Evolutionary conservation across 37 sponge, comb jelly and placozoan genomes (phyloP), one percentile per base, ranked within the genome.

Genomic region (Halichondria panicea): DNA sequence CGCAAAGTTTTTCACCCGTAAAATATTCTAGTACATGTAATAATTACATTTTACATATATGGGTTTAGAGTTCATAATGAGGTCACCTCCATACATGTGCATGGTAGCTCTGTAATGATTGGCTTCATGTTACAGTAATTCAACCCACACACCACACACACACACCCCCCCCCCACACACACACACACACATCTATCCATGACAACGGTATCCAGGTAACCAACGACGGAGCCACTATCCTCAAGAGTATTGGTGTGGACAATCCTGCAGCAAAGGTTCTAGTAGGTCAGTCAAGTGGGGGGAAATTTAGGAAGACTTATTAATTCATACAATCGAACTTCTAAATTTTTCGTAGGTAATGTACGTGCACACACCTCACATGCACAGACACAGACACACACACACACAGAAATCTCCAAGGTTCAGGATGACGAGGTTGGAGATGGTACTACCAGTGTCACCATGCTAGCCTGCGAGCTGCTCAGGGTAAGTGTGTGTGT

Each of bases 371-470:
- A n/a, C n/a, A n/a, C n/a, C n/a, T n/a, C n/a, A n/a, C n/a, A n/a
- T n/a, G n/a, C n/a, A n/a, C n/a, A n/a, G n/a, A n/a, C n/a, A n/a
- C n/a, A n/a, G n/a, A n/a, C n/a, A n/a, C n/a, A n/a, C n/a, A n/a
- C n/a, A n/a, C n/a, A n/a, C n/a, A 35, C 68, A 82, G 96, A 98
- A 70, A 93, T 98, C 40, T 90, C 91, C 50, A 82, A 82, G 75
- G 99, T 98, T 11, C 99, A 98, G 72, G 99, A 98, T 78, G 93
- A 89, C 68, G 93, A 95, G 58, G 99, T 98, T 0, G 99, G 99
- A 4, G 99, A 98, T 82, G 99, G 99, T 1, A 98, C 99, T 1
- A 98, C 99, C 24, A 89, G 91, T 79, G 99, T 98, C n/a, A 78
- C 86, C n/a, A 96, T 98, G 5, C 78, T 98, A 31, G 92, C 99